Percentiles rank a stretch among this genome's conserved stretches.
Conservation (phyloP, 2,113 vertebrate genomes). For the Etheostoma cragini region DNA sequence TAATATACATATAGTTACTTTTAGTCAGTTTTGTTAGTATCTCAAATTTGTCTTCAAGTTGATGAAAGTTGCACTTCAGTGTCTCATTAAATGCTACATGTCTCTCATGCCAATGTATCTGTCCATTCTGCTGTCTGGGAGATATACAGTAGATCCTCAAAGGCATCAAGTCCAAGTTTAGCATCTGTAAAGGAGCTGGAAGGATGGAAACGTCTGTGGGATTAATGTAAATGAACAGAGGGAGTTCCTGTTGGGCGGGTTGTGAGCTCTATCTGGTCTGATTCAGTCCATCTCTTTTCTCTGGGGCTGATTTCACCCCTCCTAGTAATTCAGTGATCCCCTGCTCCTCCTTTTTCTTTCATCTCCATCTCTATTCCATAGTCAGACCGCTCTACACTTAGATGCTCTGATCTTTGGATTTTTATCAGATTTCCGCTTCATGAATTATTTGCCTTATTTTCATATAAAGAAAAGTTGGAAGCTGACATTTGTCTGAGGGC, state of each 20-base stretch:
- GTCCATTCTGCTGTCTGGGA: constrained; percentile 41
- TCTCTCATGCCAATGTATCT: constrained; percentile 23
- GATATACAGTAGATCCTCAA: constrained; percentile 54
- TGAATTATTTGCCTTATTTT: constrained; percentile 83
- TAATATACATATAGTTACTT: neutral
- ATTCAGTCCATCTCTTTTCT: constrained; percentile 83
- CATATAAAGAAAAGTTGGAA: constrained; percentile 81
- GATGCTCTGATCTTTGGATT: constrained; percentile 83
- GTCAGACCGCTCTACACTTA: constrained; percentile 77
- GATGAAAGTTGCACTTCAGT: neutral
- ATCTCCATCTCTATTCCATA: constrained; percentile 71
- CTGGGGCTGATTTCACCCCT: constrained; percentile 62
- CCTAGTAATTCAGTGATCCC: constrained; percentile 73
- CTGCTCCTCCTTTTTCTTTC: constrained; percentile 72
- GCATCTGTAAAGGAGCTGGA: constrained; percentile 63
- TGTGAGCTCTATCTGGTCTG: constrained; percentile 81
- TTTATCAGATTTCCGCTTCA: constrained; percentile 83
- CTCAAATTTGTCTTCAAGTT: constrained; percentile 4
- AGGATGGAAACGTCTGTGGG: constrained; percentile 71
- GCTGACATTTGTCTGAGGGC: constrained; percentile 22
- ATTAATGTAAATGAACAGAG: constrained; percentile 85
- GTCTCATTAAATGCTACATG: constrained; percentile 9
- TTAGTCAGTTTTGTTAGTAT: neutral
- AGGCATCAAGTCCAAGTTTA: constrained; percentile 64
- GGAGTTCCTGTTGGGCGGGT: constrained; percentile 76